Base-by-base conservation (phyloP, 2,888 invertebrate species). In the Tanypteryx hageni region DNA sequence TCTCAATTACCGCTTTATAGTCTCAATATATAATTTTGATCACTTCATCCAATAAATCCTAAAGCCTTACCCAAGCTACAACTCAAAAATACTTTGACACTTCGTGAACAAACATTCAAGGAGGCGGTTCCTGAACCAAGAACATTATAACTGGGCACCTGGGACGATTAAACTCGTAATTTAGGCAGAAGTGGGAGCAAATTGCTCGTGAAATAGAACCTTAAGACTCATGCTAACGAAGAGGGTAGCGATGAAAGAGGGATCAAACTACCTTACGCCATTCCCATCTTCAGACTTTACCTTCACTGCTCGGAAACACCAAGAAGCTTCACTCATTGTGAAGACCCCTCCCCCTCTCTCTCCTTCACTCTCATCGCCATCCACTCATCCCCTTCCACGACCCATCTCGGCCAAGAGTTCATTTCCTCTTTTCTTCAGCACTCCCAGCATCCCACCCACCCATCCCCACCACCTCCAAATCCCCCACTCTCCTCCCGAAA, bases 171-270 rank as follows among this genome's bases (percentile, higher is more conserved):
- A 82, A 27, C 82, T 44, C 82, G 27, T 82, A 27, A 82, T 82
- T 82, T 82, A 18, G 82, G 31, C 82, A 31, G n/a, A 76, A 82
- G 82, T 31, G 82, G 31, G 82, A 82, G 82, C 31, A 16, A 82
- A 82, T 82, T 82, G n/a, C 31, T 82, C 16, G 31, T 14, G 44
- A 82, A 44, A 31, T 82, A 7, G 82, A 82, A 11, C 22, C 76
- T 27, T 31, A 11, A 31, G 44, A 82, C 31, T 27, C 76, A 44
- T 44, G 14, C 82, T 31, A 44, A 44, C 44, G 44, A 44, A 44
- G 44, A 58, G 22, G 27, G 85, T 27, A 31, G 61, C 59, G 31
- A 86, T 61, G 86, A 61, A 59, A 61, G 31, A 27, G 27, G 59
- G 16, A 59, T 86, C 31, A 58, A n/a, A 16, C 85, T 14, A 16